Evolutionary conservation across 2,797 vertebrate species (phyloP), one percentile per base, ranked within the genome.

Genomic region (Erethizon dorsatum): DNA sequence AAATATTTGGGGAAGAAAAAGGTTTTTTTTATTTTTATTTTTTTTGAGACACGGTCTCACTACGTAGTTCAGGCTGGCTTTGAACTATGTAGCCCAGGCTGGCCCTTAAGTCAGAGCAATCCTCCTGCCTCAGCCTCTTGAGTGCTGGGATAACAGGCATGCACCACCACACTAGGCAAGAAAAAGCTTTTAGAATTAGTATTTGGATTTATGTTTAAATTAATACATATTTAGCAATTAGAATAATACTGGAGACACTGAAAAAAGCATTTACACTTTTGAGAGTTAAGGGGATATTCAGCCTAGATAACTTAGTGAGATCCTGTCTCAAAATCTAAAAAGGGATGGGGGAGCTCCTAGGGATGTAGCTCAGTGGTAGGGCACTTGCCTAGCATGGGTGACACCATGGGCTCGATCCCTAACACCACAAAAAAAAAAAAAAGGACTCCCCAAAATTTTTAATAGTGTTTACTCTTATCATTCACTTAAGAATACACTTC

Each of bases 171-270:
- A n/a, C 33, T 37, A 67, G 33, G 15, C 65, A 69, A 37, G 65
- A n/a, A 69, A 69, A 73, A 45, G 37, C 56, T 90, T 73, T 96
- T 52, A 77, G 54, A 84, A 78, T 69, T 92, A 88, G 12, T 56
- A 92, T 61, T 28, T 89, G 17, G 65, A 88, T 91, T 95, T 96
- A 92, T 50, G 93, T 57, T 33, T 83, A 71, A 94, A 28, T 77
- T 75, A 91, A 95, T 56, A 56, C 15, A 85, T 84, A 93, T 56
- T 96, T 92, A 92, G 94, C 59, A 78, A 85, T 52, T 79, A 89
- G 26, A 88, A 83, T 96, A 88, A 92, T 83, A 87, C 41, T 79
- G 90, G 33, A 94, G 57, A 71, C 67, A 79, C 45, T 79, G 56
- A 37, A 93, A 96, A 95, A 90, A 41, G 17, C 28, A 89, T 26